Base-by-base conservation (phyloP, 2,888 invertebrate species). In the Stenotaenia linearis region DNA sequence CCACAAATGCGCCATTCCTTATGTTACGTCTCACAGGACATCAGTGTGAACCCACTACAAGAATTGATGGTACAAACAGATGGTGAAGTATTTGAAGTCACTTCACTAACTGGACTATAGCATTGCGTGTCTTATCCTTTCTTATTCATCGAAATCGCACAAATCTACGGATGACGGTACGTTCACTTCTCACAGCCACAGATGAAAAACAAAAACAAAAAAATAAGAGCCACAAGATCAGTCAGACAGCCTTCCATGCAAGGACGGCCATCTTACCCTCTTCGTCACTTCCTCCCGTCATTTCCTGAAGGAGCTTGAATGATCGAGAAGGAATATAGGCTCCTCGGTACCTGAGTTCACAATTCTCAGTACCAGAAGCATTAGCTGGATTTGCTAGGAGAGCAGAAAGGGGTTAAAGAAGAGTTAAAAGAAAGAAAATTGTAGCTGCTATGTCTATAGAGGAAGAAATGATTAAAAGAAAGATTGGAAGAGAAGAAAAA, bases 321-420 rank as follows among this genome's bases (percentile, higher is more conserved):
- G 93, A 92, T 85, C 92, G 90, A 82, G 93, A 93, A 79, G 94
- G 94, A 86, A 94, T 94, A 82, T 91, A 90, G 84, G 92, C 91
- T 79, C 93, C 93, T 80, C 89, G 88, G 86, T 90, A 90, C 84
- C 90, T 87, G 75, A 90, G 90, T 84, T 91, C 90, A 82, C 88
- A 87, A 84, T 89, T 89, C 83, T 87, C 77, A n/a, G 40, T 35
- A 40, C 40, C 75, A 75, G 75, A 28, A 56, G 21, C 21, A 56
- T 56, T 56, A 56, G 56, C 56, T 56, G 56, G 56, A 56, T 56
- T 56, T 56, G 10, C 56, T 56, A 56, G 10, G 76, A 77, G 40
- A 77, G n/a, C 35, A 77, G 28, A 75, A 28, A 32, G 28, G 23
- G 28, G 28, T 75, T 74, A 28, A 28, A 75, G 28, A 18, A 32